A percentile compares a stretch with the other conserved stretches of the same genome.
Conservation (phyloP, 2,888 invertebrate genomes). For the Pristionchus mayeri region DNA sequence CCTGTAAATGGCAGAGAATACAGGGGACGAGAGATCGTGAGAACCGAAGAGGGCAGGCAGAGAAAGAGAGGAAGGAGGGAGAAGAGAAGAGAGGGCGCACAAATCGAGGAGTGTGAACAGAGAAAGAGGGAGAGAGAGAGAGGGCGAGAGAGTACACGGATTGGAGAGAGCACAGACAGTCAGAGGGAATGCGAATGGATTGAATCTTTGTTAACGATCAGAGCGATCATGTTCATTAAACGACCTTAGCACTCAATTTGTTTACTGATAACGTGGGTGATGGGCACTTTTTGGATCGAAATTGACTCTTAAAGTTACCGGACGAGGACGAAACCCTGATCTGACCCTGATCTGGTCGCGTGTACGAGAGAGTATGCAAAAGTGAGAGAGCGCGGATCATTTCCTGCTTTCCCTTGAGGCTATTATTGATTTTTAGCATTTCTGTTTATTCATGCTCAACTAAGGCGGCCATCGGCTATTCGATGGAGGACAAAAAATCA, state of each 20-base stretch:
- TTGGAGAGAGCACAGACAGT: neutral
- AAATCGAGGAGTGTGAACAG: neutral
- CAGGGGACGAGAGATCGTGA: neutral
- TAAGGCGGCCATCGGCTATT: too few species aligned
- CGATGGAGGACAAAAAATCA: too few species aligned
- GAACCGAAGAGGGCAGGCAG: slow-evolving; percentile 2
- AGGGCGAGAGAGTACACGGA: neutral
- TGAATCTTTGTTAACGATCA: neutral
- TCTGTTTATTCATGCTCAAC: too few species aligned
- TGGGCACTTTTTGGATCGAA: neutral
- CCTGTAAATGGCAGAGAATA: neutral
- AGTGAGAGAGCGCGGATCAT: too few species aligned
- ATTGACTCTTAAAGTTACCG: too few species aligned
- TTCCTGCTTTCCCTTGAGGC: too few species aligned
- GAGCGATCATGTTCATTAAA: neutral
- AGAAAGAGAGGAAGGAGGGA: neutral
- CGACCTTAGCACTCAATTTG: neutral
- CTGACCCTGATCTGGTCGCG: too few species aligned
- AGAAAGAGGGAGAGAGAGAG: neutral
- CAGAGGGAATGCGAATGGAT: neutral
- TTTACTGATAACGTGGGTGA: slow-evolving; percentile 28
- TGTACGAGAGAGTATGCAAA: too few species aligned
- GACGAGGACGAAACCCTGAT: too few species aligned
- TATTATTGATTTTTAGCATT: too few species aligned
- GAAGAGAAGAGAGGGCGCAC: neutral